A percentile compares a stretch with the other conserved stretches of the same genome.
phyloP scores from a whole-genome alignment of 2,113 vertebrate species.

The Cryptomyrus ogoouensis region DNA sequence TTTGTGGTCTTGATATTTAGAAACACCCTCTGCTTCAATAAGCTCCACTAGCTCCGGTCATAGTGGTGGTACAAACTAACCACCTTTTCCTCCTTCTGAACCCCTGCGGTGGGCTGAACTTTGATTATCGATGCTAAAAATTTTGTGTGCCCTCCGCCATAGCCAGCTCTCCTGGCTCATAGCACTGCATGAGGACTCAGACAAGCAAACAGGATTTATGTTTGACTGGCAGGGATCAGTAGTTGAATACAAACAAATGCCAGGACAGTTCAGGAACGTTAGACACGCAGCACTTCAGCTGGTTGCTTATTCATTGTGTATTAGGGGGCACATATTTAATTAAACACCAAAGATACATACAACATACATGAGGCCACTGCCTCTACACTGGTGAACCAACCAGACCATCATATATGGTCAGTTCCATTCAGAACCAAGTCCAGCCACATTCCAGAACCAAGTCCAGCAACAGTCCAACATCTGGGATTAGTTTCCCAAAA shows the following conservation, averaged over 20 bases:
- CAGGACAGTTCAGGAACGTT: background rate
- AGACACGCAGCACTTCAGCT: background rate
- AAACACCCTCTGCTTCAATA: background rate
- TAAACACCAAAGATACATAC: background rate
- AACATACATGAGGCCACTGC: background rate
- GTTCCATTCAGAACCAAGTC: background rate
- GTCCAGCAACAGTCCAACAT: background rate
- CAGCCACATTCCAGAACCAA: background rate
- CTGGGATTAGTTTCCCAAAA: background rate
- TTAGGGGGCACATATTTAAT: background rate
- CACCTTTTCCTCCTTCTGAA: background rate
- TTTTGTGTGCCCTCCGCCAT: background rate
- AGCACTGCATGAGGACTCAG: background rate
- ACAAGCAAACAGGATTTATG: background rate
- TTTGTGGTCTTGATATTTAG: background rate
- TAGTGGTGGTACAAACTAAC: background rate
- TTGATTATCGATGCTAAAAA: background rate
- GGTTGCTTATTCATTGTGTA: background rate
- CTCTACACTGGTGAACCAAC: background rate
- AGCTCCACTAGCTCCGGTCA: background rate
- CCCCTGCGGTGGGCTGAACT: background rate
- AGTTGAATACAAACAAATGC: background rate
- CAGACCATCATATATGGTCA: background rate
- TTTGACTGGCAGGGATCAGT: background rate
- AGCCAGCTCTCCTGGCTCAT: background rate